phyloP scores from a whole-genome alignment of 2,888 invertebrate genomes.

The Tortrix viridana region DNA sequence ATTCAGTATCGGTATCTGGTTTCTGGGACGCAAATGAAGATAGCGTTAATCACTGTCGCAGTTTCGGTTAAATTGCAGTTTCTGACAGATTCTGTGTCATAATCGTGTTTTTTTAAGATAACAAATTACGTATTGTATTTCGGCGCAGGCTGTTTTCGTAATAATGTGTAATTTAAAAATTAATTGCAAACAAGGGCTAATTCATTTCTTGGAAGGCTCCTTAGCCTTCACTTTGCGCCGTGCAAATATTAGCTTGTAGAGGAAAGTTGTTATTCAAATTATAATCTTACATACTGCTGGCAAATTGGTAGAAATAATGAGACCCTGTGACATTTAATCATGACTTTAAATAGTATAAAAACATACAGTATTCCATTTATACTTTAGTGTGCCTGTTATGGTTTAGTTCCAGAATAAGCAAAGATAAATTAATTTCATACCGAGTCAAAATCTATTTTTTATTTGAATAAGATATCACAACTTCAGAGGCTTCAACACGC shows the following conservation, averaged over 20 bases:
- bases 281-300: background rate
- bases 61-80: slow-evolving; percentile 20
- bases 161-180: slow-evolving; percentile 33
- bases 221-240: slow-evolving; percentile 6
- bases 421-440: no score
- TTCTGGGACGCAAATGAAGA: slow-evolving; percentile 42
- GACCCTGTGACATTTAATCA: no score
- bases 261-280: slow-evolving; percentile 14
- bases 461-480: background rate
- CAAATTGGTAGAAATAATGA: no score
- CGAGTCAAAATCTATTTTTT: no score
- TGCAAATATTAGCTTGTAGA: slow-evolving; percentile 20
- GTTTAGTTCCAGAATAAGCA: no score
- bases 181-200: slow-evolving; percentile 29
- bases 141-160: slow-evolving; percentile 4
- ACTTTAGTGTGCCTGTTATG: no score
- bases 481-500: background rate
- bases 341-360: no score
- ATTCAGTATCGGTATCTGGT: slow-evolving; percentile 50
- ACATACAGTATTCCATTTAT: no score
- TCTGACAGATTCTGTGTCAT: slow-evolving; percentile 35
- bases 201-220: slow-evolving; percentile 25
- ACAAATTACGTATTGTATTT: slow-evolving; percentile 18
- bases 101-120: slow-evolving; percentile 27
- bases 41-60: slow-evolving; percentile 45